phyloP scores from a whole-genome alignment of 2,888 invertebrate genomes.

The Congeria kusceri region DNA sequence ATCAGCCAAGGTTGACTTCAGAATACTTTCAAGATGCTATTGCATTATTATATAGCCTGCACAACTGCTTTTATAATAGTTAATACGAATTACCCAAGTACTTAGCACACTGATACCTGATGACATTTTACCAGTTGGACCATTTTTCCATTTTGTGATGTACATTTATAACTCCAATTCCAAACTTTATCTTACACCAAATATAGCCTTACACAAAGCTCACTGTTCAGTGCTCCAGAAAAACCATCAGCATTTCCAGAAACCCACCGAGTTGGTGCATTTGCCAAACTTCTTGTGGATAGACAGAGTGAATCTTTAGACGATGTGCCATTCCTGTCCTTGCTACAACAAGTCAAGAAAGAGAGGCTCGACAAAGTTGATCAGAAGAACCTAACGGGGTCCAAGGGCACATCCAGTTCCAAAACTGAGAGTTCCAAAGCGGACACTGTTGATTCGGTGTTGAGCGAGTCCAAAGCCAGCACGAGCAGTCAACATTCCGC shows the following conservation, averaged over 20 bases:
- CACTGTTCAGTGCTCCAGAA: conserved; percentile 69
- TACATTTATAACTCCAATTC: no score
- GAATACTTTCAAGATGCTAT: no score
- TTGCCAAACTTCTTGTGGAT: conserved; percentile 71
- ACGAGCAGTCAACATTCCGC: conserved; percentile 78
- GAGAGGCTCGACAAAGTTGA: conserved; percentile 24
- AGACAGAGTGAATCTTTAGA: conserved; percentile 69
- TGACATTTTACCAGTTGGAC: no score
- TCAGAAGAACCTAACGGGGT: conserved; percentile 23
- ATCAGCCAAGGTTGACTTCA: no score
- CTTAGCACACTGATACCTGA: no score
- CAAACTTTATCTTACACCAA: no score
- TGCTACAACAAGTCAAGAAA: conserved; percentile 70
- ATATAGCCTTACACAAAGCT: no score
- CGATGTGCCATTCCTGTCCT: conserved; percentile 82
- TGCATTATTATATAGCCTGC: no score
- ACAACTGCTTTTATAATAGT: no score
- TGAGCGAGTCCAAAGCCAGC: conserved; percentile 69
- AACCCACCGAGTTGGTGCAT: conserved; percentile 81
- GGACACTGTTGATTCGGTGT: conserved; percentile 43
- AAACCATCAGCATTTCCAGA: conserved; percentile 71
- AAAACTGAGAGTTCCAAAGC: conserved; percentile 59
- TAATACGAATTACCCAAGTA: no score
- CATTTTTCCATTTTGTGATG: no score
- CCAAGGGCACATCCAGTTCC: conserved; percentile 44